phyloP scores from a whole-genome alignment of 2,888 invertebrate genomes.

The Drosophila villosipedis region DNA sequence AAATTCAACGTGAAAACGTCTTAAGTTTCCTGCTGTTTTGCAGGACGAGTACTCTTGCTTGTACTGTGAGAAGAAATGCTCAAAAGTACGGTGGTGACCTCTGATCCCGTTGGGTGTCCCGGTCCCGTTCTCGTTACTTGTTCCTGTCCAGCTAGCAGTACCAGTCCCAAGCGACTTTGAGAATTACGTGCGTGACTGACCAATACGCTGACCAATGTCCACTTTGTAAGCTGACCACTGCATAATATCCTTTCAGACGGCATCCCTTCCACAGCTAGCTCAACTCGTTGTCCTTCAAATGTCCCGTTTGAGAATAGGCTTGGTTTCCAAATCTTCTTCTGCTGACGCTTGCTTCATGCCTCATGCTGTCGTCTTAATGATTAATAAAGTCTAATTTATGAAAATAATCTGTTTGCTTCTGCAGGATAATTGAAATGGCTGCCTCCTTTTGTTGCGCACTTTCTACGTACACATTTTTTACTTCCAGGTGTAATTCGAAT shows the following conservation, averaged over 20 bases:
- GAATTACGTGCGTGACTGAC: constrained; percentile 83
- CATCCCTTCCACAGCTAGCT: constrained; percentile 46
- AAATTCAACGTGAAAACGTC: constrained; percentile 79
- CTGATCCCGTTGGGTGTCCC: constrained; percentile 73
- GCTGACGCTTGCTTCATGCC: constrained; percentile 25
- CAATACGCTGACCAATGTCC: constrained; percentile 83
- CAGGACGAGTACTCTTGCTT: constrained; percentile 20
- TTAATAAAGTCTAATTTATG: constrained; percentile 84
- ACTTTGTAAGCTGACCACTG: constrained; percentile 69
- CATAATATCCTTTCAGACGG: constrained; percentile 61
- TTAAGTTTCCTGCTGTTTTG: constrained; percentile 74
- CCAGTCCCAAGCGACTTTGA: constrained; percentile 47
- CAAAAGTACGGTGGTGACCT: constrained; percentile 84
- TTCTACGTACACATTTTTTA: constrained; percentile 3
- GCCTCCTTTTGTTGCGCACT: constrained; percentile 37
- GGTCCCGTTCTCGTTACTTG: constrained; percentile 8
- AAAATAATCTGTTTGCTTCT: constrained; percentile 81
- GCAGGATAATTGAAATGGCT: constrained; percentile 46
- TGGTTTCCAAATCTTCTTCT: constrained; percentile 17
- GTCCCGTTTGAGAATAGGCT: constrained; percentile 50
- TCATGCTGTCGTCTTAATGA: constrained; percentile 79
- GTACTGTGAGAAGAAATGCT: constrained; percentile 82
- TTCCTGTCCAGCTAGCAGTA: constrained; percentile 26
- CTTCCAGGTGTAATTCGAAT: constrained; percentile 74
- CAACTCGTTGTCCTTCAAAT: constrained; percentile 79